Percentiles rank a stretch among this genome's conserved stretches.
Evolutionary conservation across 2,888 invertebrate species (phyloP).

Genomic region (Catonia carolina): DNA sequence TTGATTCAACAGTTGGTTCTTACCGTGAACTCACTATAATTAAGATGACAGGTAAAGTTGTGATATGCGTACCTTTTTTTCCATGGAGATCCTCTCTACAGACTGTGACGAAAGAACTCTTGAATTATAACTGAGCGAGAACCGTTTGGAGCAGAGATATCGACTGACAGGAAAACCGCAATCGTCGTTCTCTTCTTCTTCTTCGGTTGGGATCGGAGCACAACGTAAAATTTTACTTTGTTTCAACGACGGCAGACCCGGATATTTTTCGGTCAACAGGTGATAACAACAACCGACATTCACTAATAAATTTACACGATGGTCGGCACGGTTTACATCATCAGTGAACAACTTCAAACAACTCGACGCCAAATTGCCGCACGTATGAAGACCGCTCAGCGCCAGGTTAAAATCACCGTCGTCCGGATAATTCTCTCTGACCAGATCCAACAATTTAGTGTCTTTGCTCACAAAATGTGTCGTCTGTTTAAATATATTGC

Average conservation of each 20-base stretch:
- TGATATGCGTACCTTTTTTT: constrained; percentile 43
- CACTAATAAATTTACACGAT: constrained; percentile 55
- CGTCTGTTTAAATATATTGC: constrained; percentile 53
- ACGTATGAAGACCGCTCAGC: constrained; percentile 74
- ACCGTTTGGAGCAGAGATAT: constrained; percentile 48
- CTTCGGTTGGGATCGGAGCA: constrained; percentile 31
- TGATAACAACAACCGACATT: constrained; percentile 91
- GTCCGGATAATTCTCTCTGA: constrained; percentile 47
- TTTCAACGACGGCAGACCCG: constrained; percentile 33
- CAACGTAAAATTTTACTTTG: no score
- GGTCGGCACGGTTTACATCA: constrained; percentile 36
- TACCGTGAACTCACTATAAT: no score
- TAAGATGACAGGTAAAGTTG: no score
- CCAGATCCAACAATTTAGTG: constrained; percentile 49
- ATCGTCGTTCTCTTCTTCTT: constrained; percentile 36
- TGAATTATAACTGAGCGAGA: constrained; percentile 62
- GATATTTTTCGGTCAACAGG: constrained; percentile 56
- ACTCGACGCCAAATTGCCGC: constrained; percentile 73
- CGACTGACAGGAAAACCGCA: constrained; percentile 63
- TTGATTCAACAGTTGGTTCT: no score
- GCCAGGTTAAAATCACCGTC: constrained; percentile 44
- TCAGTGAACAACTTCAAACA: constrained; percentile 61
- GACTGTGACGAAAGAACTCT: constrained; percentile 83
- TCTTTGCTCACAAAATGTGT: constrained; percentile 54
- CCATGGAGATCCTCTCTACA: constrained; percentile 53